phyloP scores from a whole-genome alignment of 2,797 vertebrate genomes.

The Cynodonichthys magdalenae region DNA sequence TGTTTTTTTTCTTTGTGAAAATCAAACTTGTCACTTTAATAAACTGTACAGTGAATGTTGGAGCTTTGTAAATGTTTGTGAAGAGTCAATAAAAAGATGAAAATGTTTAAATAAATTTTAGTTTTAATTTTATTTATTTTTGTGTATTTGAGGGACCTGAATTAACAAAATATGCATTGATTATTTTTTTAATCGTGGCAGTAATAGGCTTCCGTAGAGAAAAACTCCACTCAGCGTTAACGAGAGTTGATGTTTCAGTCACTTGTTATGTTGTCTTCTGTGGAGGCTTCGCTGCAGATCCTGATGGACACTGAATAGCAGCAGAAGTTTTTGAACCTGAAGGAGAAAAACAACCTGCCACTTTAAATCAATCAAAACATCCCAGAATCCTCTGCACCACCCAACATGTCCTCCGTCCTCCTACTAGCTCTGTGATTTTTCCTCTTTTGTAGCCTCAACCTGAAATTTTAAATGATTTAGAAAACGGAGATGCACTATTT shows the following conservation, averaged over 20 bases:
- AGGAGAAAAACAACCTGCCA: slow-evolving; percentile 62
- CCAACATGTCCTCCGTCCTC: slow-evolving; percentile 16
- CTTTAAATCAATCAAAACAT: slow-evolving; percentile 48
- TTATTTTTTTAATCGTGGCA: no score
- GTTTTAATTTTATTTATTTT: not conserved
- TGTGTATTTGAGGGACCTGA: not conserved
- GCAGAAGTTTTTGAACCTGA: slow-evolving; percentile 42
- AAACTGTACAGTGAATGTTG: slow-evolving; percentile 35
- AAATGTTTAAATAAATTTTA: slow-evolving; percentile 11
- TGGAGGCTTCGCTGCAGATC: slow-evolving; percentile 26
- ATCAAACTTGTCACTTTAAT: slow-evolving; percentile 16
- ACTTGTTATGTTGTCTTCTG: slow-evolving; percentile 2
- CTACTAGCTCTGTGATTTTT: slow-evolving; percentile 10
- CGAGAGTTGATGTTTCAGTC: not conserved
- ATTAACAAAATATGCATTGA: not conserved
- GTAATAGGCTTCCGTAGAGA: not conserved
- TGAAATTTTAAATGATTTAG: not conserved
- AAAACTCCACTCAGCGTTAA: not conserved
- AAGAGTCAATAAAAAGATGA: slow-evolving; percentile 69
- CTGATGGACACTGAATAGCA: slow-evolving; percentile 53
- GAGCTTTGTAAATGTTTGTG: slow-evolving; percentile 6
- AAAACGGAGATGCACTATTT: no score
- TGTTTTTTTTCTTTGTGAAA: slow-evolving; percentile 15
- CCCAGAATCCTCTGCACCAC: slow-evolving; percentile 25
- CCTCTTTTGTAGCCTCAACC: slow-evolving; percentile 14